Evolutionary conservation across 1,140 invertebrate species (phyloP).

Genomic region (Neuroterus valhalla): DNA sequence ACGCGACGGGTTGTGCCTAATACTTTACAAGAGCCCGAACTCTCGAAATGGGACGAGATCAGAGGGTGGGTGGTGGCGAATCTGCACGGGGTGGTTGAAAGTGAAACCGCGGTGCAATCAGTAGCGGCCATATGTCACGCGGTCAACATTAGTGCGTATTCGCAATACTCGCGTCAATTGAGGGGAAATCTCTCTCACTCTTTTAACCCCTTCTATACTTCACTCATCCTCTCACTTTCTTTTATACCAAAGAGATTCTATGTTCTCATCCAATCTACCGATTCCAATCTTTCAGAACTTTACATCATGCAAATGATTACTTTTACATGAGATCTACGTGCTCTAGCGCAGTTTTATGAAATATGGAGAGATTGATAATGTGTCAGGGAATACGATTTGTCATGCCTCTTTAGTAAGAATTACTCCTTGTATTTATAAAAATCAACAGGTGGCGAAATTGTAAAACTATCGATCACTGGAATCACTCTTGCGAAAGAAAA

Average conservation of each 20-base stretch:
- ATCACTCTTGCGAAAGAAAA: too few species aligned
- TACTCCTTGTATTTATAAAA: too few species aligned
- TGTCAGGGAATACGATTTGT: too few species aligned
- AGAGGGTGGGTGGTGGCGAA: constrained; percentile 46
- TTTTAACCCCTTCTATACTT: constrained; percentile 35
- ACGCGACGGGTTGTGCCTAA: constrained; percentile 26
- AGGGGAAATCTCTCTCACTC: constrained; percentile 57
- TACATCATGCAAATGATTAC: too few species aligned
- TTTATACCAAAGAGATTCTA: not conserved
- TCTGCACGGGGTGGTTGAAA: constrained; percentile 57
- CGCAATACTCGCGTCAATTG: constrained; percentile 60
- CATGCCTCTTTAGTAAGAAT: too few species aligned
- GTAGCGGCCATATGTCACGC: constrained; percentile 65
- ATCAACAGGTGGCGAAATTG: too few species aligned
- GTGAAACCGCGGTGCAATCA: constrained; percentile 64
- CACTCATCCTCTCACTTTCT: constrained; percentile 43
- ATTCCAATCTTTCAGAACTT: constrained; percentile 42
- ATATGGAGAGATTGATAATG: too few species aligned
- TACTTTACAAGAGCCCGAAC: constrained; percentile 21
- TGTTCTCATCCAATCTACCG: constrained; percentile 46
- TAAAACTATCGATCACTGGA: too few species aligned
- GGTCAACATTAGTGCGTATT: constrained; percentile 58
- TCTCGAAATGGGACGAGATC: constrained; percentile 4
- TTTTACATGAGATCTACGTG: too few species aligned
- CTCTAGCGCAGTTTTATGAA: too few species aligned